A percentile compares a stretch with the other conserved stretches of the same genome.
Evolutionary conservation across 2,888 invertebrate genomes (phyloP).

Genomic region (Entomobrya proxima): DNA sequence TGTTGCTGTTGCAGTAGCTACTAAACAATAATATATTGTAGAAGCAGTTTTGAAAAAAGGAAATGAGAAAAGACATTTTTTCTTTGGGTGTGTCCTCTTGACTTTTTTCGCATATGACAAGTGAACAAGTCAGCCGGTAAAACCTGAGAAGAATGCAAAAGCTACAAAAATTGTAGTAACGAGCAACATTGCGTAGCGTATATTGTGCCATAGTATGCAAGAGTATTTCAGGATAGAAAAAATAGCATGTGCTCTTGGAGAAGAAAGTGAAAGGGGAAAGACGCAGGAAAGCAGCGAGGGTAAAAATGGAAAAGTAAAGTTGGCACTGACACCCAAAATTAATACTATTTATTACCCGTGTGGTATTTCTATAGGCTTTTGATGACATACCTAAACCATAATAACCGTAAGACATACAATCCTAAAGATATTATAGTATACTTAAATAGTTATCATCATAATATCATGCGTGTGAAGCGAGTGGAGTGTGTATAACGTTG

Average conservation of each 20-base stretch:
- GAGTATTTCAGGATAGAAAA: neutral
- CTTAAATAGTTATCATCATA: neutral
- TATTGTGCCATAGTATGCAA: conserved; percentile 12
- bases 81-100: conserved; percentile 47
- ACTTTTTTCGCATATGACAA: conserved; percentile 26
- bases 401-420: neutral
- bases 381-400: conserved; percentile 33
- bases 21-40: neutral
- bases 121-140: conserved; percentile 17
- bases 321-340: conserved; percentile 56
- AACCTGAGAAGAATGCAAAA: conserved; percentile 19
- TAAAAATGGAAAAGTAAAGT: conserved; percentile 46
- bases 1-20: neutral
- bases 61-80: conserved; percentile 47
- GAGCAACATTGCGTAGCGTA: neutral
- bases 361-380: conserved; percentile 11
- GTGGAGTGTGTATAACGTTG: neutral
- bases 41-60: conserved; percentile 4
- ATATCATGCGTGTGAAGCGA: neutral
- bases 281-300: conserved; percentile 28
- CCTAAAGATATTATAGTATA: neutral
- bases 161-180: neutral
- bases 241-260: too few species aligned
- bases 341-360: conserved; percentile 28
- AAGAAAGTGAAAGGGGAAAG: neutral